phyloP scores from a whole-genome alignment of 2,888 invertebrate species.

The Drosophila picticornis region DNA sequence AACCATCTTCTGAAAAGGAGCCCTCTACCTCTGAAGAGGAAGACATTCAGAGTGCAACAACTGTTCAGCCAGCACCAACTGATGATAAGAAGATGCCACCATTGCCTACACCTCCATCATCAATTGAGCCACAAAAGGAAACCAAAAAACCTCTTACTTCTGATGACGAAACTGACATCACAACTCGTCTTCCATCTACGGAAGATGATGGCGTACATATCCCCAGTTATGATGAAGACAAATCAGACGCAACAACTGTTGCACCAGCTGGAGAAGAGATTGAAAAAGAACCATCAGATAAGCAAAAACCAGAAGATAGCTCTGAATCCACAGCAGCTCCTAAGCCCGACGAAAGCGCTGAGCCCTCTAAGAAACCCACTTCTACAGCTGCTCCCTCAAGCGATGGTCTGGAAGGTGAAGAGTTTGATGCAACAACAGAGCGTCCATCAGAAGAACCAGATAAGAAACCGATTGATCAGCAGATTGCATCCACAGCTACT shows the following conservation, averaged over 20 bases:
- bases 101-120: constrained; percentile 19
- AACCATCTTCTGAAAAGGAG: constrained; percentile 46
- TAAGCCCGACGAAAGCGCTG: constrained; percentile 20
- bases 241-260: constrained; percentile 39
- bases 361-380: constrained; percentile 34
- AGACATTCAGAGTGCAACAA: constrained; percentile 27
- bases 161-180: constrained; percentile 20
- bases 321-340: constrained; percentile 22
- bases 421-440: constrained; percentile 34
- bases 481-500: constrained; percentile 21
- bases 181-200: constrained; percentile 43
- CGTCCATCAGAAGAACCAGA: constrained; percentile 40
- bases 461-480: constrained; percentile 38
- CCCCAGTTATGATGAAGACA: constrained; percentile 32
- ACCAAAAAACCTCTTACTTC: constrained; percentile 13
- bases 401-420: constrained; percentile 37
- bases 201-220: constrained; percentile 26
- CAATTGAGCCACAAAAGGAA: constrained; percentile 22
- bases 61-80: constrained; percentile 27
- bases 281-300: constrained; percentile 28
- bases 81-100: constrained; percentile 25
- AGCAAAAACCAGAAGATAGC: constrained; percentile 42
- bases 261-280: constrained; percentile 37
- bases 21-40: constrained; percentile 34
- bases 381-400: constrained; percentile 34